Base-by-base conservation (phyloP, 2,888 invertebrate species). In the Tillus elongatus region DNA sequence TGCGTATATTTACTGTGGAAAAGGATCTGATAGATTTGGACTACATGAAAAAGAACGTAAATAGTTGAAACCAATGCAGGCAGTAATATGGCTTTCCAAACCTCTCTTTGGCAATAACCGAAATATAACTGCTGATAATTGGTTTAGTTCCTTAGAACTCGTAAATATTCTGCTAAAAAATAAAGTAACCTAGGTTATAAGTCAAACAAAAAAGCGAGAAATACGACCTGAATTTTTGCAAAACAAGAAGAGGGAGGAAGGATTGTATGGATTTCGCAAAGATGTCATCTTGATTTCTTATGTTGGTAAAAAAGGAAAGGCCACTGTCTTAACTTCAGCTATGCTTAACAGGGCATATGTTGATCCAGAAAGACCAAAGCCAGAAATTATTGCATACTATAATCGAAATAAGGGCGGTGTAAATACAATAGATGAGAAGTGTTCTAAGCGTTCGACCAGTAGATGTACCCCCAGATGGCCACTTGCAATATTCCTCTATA, bases 121-220 rank as follows among this genome's bases (percentile, higher is more conserved):
- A 15, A 57, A 57, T 41, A 45, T 57, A 4, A 58, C 53, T 12
- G 47, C 47, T n/a, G 54, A 57, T 30, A 56, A 57, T 42, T 57
- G 56, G 53, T 57, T 56, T 44, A 42, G 50, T 11, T 55, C 55
- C 3, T 42, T 57, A 12, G 47, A 54, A 40, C 34, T 54, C 33
- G 49, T 46, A 24, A 40, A 50, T 14, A 34, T 45, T 33, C 36
- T 52, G 35, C 30, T 33, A 27, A 43, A 40, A 33, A 16, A 36
- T 16, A 33, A 39, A 9, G 40, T 53, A 13, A 51, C 52, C 8
- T 51, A 46, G 36, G 40, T 53, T 19, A 49, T 49, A 29, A 50
- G 46, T 10, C 24, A 47, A 46, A 39, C 49, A 53, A 40, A 52
- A 49, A 47, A 51, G 39, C 32, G 43, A 30, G 43, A 49, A 37